Base-by-base conservation (phyloP, 2,888 invertebrate genomes). In the Cataglyphis cursor region DNA sequence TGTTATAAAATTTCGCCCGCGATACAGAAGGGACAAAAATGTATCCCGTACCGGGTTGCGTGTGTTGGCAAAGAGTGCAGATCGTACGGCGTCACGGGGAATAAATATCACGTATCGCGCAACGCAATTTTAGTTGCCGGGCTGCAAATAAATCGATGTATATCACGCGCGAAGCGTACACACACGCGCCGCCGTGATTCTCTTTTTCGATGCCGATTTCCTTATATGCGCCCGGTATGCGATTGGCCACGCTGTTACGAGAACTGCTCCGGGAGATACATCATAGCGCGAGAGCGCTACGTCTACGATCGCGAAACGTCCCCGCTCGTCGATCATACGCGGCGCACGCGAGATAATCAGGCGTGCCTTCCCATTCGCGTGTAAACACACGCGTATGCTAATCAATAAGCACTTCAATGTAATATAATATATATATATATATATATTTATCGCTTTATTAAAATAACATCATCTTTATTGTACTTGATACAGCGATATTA, bases 231-330 rank as follows among this genome's bases (percentile, higher is more conserved):
- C 73, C 61, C 61, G 73, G 28, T 73, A 73, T 61, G 61, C 73
- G 73, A 73, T 73, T 73, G 61, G 73, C 61, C 28, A 73, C 41
- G 73, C 38, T 73, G 41, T 73, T 73, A 73, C 73, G 73, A 73
- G 73, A 73, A 73, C 48, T 28, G 41, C 61, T 61, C 38, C 28
- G 41, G 18, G 48, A 73, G 24, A 73, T 59, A 24, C 59, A 59
- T 59, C 72, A 41, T 61, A 61, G 0, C 59, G 57, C 21, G 54
- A 21, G 31, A 44, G 41, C 41, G 41, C 12, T n/a, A 31, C 6
- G 24, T 28, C 66, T 28, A 28, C 28, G n/a, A 31, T 51, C 9
- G 21, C 31, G 54, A 70, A 54, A 28, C 48, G 48, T 8, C 18
- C n/a, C 73, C 28, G 59, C 28, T 73, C 59, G 57, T 57, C 59